Evolutionary conservation across 2,113 vertebrate genomes (phyloP).

Genomic region (Ammodramus savannarum): DNA sequence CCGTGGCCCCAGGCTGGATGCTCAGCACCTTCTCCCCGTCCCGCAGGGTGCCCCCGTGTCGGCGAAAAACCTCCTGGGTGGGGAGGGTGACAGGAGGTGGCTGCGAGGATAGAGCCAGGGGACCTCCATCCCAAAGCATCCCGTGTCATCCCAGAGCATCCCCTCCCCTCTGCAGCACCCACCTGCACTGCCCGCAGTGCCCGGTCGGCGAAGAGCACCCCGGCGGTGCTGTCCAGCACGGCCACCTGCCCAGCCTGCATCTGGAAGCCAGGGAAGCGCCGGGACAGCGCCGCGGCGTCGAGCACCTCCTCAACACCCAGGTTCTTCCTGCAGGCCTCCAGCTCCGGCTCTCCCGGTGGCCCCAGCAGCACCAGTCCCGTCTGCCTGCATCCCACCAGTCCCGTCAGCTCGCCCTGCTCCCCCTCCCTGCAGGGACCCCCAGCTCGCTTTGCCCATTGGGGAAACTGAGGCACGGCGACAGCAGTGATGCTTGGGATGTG

Average conservation of each 20-base stretch:
- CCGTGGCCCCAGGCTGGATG: slow-evolving; percentile 76
- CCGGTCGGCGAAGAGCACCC: slow-evolving; percentile 85
- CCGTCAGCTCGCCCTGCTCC: neutral
- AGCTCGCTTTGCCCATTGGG: neutral
- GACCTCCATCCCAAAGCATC: neutral
- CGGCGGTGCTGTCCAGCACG: slow-evolving; percentile 77
- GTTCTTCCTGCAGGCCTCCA: slow-evolving; percentile 66
- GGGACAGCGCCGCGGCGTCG: slow-evolving; percentile 55
- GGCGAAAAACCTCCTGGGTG: slow-evolving; percentile 73
- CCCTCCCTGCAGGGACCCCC: rapidly evolving
- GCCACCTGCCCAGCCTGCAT: slow-evolving; percentile 72
- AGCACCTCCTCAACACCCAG: neutral
- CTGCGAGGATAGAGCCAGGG: rapidly evolving
- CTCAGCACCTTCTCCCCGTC: slow-evolving; percentile 83
- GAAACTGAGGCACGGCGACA: neutral
- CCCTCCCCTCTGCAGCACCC: neutral
- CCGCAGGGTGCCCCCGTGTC: slow-evolving; percentile 73
- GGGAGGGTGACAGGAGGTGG: neutral
- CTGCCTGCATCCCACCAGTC: slow-evolving; percentile 6
- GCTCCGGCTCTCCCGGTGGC: slow-evolving; percentile 47
- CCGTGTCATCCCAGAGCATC: neutral
- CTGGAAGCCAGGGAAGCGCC: slow-evolving; percentile 75
- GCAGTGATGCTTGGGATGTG: neutral
- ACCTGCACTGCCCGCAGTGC: slow-evolving; percentile 85
- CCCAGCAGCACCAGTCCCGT: slow-evolving; percentile 85